Evolutionary conservation across 2,113 vertebrate genomes (phyloP), one percentile per base, ranked within the genome.

Genomic region (Saccopteryx leptura): DNA sequence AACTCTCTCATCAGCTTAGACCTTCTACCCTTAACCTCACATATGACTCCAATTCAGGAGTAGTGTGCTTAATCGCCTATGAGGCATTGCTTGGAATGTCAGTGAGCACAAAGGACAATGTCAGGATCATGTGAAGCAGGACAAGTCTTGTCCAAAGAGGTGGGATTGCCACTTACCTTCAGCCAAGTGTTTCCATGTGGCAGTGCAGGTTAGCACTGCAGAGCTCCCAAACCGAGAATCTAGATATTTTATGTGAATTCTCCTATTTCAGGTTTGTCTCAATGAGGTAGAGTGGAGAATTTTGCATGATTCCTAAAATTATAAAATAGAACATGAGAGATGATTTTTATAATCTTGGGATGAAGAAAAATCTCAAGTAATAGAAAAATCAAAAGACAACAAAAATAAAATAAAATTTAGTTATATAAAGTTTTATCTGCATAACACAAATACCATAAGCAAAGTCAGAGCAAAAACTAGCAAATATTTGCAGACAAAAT

Each of bases 371-470:
- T 80, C 52, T 52, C 75, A 83, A 79, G 10, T 52, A 39, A n/a
- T 3, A 87, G 61, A 88, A 95, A 96, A 54, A 17, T 80, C 80
- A 93, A 7, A 76, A 89, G 33, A 80, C 26, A 89, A 78, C 28
- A n/a, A 48, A 90, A 56, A 60, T 39, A 39, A n/a, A 78, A 46
- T 31, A 28, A 63, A 75, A 85, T 9, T 46, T 65, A 31, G 19
- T 23, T 74, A 31, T 8, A 54, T 50, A 63, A 85, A 58, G 26
- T 23, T 54, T 58, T 24, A 78, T 88, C 26, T 80, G 5, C 7
- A 61, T 61, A 81, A 74, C 24, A 71, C 66, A 66, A 93, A 66
- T 33, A 82, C 9, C 23, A 79, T 9, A 83, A 63, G 24, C 65
- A 96, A 91, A 85, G 14, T 50, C 24, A 68, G 24, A 61, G 33